Conservation (phyloP, 2,888 invertebrate species). For the Rotaria magnacalcarata region DNA sequence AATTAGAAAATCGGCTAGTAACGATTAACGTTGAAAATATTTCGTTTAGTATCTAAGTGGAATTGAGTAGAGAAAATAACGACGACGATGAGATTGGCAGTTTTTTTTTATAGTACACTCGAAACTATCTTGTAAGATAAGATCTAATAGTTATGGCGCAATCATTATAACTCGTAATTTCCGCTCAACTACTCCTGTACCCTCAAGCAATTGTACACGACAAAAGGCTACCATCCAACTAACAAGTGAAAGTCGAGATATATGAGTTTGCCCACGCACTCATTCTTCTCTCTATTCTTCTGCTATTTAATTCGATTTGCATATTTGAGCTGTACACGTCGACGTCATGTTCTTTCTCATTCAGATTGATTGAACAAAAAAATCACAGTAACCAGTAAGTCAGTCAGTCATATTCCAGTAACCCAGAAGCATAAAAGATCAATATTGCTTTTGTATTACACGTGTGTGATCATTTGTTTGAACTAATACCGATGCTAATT, state of each 20-base stretch:
- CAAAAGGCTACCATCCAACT: background rate
- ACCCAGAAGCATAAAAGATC: background rate
- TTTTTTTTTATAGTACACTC: background rate
- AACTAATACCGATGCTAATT: background rate
- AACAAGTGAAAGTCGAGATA: background rate
- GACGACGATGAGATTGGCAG: background rate
- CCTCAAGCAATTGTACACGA: background rate
- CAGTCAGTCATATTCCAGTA: background rate
- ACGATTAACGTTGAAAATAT: background rate
- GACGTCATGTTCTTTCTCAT: background rate
- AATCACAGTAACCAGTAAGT: background rate
- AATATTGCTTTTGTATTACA: background rate
- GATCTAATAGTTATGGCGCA: background rate
- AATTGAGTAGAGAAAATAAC: background rate
- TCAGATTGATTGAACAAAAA: background rate
- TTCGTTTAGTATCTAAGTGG: background rate
- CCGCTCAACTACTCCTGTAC: background rate
- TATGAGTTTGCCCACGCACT: background rate
- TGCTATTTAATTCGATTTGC: background rate
- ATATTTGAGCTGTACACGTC: background rate
- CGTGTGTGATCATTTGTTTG: conserved; percentile 8
- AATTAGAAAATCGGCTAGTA: background rate
- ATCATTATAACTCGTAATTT: conserved; percentile 5
- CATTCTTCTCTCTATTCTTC: background rate
- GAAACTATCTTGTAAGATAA: background rate